Evolutionary conservation across 2,888 invertebrate species (phyloP).

Genomic region (Gastrophysa polygoni): DNA sequence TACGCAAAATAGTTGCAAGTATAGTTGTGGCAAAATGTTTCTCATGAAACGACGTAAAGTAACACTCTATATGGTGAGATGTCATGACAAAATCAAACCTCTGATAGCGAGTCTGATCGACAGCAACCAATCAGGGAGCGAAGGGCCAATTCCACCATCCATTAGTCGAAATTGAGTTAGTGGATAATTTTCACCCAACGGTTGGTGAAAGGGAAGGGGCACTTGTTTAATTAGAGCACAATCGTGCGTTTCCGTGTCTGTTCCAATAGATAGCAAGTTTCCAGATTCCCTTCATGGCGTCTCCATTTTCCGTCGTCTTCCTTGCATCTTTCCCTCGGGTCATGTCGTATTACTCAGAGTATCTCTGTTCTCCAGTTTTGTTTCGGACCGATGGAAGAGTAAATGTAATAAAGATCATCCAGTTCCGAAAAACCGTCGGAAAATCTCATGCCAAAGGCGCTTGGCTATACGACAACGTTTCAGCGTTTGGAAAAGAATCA

Average conservation of each 20-base stretch:
- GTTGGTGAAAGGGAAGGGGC: neutral
- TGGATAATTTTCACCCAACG: too few species aligned
- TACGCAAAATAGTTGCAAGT: too few species aligned
- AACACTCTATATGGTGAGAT: too few species aligned
- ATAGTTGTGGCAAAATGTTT: too few species aligned
- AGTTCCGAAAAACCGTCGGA: neutral
- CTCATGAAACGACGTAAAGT: too few species aligned
- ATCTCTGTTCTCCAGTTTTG: neutral
- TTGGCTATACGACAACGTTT: neutral
- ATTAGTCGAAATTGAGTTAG: too few species aligned
- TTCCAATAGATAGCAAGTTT: neutral
- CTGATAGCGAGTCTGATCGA: too few species aligned
- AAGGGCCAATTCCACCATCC: too few species aligned
- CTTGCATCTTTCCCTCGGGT: neutral
- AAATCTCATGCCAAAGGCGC: neutral
- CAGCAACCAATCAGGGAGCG: too few species aligned
- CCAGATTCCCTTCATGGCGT: neutral
- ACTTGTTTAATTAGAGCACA: neutral
- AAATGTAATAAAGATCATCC: conserved; percentile 10
- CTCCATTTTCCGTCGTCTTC: neutral
- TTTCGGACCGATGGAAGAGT: neutral
- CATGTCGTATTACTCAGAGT: neutral
- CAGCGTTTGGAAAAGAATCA: too few species aligned
- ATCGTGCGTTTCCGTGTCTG: neutral
- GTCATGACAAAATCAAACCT: too few species aligned